phyloP scores from a whole-genome alignment of 2,113 vertebrate genomes.

The Scartelaos histophorus region DNA sequence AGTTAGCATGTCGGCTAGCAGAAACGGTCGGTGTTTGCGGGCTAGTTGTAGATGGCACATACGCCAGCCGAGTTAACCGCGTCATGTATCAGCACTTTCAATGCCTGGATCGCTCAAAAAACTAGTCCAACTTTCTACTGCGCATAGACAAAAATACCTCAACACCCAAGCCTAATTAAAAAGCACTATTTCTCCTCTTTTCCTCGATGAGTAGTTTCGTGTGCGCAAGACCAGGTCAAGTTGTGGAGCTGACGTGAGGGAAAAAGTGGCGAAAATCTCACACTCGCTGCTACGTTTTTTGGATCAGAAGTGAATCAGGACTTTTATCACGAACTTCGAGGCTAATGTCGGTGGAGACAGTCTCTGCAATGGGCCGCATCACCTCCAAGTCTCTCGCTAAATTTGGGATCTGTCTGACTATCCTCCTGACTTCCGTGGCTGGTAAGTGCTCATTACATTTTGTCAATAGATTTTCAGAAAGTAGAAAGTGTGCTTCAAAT shows the following conservation, averaged over 20 bases:
- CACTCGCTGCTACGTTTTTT: neutral
- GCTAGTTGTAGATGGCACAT: slow-evolving; percentile 39
- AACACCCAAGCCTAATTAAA: neutral
- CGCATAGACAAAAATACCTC: neutral
- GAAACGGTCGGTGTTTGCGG: slow-evolving; percentile 53
- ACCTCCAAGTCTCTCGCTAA: slow-evolving; percentile 60
- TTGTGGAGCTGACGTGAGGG: slow-evolving; percentile 58
- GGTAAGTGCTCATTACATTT: slow-evolving; percentile 57
- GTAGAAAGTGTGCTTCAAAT: slow-evolving; percentile 20
- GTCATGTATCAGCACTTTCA: slow-evolving; percentile 6
- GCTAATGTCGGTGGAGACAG: slow-evolving; percentile 31
- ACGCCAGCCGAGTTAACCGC: slow-evolving; percentile 49
- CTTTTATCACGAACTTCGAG: slow-evolving; percentile 19
- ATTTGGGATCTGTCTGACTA: slow-evolving; percentile 60
- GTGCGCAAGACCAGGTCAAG: slow-evolving; percentile 39
- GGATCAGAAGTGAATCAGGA: slow-evolving; percentile 10
- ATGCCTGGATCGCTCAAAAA: slow-evolving; percentile 2
- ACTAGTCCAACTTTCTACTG: slow-evolving; percentile 19
- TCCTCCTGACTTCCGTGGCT: slow-evolving; percentile 67
- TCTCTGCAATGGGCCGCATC: slow-evolving; percentile 53
- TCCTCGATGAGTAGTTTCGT: slow-evolving; percentile 41
- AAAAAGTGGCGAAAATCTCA: neutral
- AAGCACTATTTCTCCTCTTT: neutral
- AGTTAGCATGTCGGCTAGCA: slow-evolving; percentile 64
- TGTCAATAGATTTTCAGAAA: slow-evolving; percentile 20